Conservation (phyloP, 2,113 vertebrate genomes). For the Marmota flaviventris region DNA sequence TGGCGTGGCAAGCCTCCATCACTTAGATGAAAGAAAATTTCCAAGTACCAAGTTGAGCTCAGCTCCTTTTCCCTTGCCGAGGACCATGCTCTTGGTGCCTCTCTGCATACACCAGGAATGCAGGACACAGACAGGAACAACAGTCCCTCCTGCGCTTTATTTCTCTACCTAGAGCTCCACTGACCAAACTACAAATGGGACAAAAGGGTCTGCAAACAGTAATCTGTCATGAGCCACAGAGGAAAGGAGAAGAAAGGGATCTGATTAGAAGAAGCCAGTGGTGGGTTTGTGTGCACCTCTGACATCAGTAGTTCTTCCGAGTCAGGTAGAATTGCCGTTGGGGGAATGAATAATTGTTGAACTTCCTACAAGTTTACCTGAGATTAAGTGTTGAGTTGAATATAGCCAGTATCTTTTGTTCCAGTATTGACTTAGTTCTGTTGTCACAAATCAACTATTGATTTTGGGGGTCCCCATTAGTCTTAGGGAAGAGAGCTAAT, state of each 20-base stretch:
- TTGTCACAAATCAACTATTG: conserved; percentile 86
- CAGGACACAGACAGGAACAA: not conserved
- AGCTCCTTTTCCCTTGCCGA: not conserved
- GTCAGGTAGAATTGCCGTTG: conserved; percentile 75
- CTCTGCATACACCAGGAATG: not conserved
- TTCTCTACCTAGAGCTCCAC: not conserved
- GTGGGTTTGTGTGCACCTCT: conserved; percentile 80
- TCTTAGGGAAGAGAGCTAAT: conserved; percentile 82
- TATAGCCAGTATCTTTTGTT: conserved; percentile 84
- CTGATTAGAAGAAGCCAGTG: conserved; percentile 80
- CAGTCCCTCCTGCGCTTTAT: not conserved
- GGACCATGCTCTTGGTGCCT: not conserved
- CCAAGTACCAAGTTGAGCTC: not conserved
- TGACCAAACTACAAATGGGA: conserved; percentile 51
- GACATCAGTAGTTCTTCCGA: conserved; percentile 80
- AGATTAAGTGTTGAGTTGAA: conserved; percentile 80
- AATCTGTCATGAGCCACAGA: conserved; percentile 79
- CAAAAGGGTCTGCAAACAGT: conserved; percentile 74
- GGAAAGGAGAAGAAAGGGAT: conserved; percentile 66
- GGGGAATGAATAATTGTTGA: conserved; percentile 80
- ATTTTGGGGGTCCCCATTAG: conserved; percentile 84
- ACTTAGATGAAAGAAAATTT: not conserved
- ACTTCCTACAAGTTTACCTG: conserved; percentile 84
- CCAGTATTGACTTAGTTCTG: conserved; percentile 87
- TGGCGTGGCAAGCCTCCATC: not conserved